Percentiles rank a stretch among this genome's conserved stretches.
These are phyloP conservation scores for Macaria liturata DNA, from an alignment of 2,888 invertebrate species.

Conservation along the genomic window DNA sequence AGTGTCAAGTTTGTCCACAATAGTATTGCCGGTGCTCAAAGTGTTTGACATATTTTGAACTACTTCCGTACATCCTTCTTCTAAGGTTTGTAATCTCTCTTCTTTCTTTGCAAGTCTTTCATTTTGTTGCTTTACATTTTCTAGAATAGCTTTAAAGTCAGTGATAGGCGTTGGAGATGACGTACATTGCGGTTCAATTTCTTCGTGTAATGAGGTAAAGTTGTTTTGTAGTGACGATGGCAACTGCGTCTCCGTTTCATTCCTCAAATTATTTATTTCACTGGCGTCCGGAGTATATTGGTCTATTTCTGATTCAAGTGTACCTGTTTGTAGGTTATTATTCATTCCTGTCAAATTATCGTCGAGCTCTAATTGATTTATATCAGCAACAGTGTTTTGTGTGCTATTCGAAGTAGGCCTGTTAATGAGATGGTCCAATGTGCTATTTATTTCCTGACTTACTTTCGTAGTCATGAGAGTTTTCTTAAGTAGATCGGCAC, in stretches of 20 bases:
- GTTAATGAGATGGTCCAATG: constrained; percentile 45
- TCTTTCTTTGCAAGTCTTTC: constrained; percentile 51
- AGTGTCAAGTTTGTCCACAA: constrained; percentile 50
- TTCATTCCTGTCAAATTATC: constrained; percentile 5
- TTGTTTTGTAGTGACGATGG: neutral
- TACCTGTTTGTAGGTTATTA: constrained; percentile 11
- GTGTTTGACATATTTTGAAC: constrained; percentile 48
- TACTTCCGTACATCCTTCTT: constrained; percentile 49
- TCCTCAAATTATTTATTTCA: constrained; percentile 16
- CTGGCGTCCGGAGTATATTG: constrained; percentile 9
- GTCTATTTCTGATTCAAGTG: constrained; percentile 9
- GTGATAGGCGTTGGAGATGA: neutral
- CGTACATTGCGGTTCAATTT: neutral
- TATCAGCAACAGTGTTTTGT: constrained; percentile 11
- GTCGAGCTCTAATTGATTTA: constrained; percentile 9
- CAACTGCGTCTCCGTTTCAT: neutral
- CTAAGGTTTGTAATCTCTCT: constrained; percentile 48
- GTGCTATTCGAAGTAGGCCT: constrained; percentile 11
- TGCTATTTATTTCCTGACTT: constrained; percentile 44
- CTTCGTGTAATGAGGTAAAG: neutral
- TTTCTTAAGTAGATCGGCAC: constrained; percentile 46
- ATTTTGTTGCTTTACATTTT: constrained; percentile 50
- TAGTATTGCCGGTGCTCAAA: constrained; percentile 43
- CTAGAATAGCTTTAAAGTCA: constrained; percentile 47
- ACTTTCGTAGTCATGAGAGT: constrained; percentile 40